Conservation (phyloP, 2,888 invertebrate genomes). For the Cremastinae sp. region DNA sequence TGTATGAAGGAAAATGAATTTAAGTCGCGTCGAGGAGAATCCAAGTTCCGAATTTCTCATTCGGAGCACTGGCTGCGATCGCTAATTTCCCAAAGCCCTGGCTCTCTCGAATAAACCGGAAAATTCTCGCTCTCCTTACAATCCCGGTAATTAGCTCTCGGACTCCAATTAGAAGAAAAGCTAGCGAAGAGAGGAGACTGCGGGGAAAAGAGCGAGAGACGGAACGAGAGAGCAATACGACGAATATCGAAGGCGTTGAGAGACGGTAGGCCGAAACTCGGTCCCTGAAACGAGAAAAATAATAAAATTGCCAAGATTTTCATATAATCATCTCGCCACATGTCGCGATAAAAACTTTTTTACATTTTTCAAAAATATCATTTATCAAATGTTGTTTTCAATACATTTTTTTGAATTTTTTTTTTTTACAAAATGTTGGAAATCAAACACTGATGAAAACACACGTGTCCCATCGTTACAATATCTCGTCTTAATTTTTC, state of each 20-base stretch:
- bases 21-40: conserved; percentile 27
- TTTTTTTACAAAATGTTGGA: conserved; percentile 19
- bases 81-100: conserved; percentile 39
- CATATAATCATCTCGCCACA: conserved; percentile 38
- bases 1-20: conserved; percentile 43
- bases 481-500: conserved; percentile 36
- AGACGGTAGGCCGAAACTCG: conserved; percentile 46
- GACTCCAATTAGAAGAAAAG: conserved; percentile 57
- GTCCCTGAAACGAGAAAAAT: conserved; percentile 39
- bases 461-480: conserved; percentile 50
- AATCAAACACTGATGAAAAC: conserved; percentile 35
- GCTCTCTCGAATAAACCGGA: conserved; percentile 44
- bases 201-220: conserved; percentile 12
- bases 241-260: conserved; percentile 57
- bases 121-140: conserved; percentile 59
- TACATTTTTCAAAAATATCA: conserved; percentile 6
- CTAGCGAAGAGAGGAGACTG: conserved; percentile 24
- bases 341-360: conserved; percentile 24
- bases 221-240: conserved; percentile 36
- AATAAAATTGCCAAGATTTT: conserved; percentile 31
- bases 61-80: conserved; percentile 17
- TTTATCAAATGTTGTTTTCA: conserved; percentile 3
- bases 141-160: conserved; percentile 60
- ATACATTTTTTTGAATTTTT: neutral
- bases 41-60: too few relatives aligned